Evolutionary conservation across 2,113 vertebrate genomes (phyloP).

Genomic region (Syngnathus floridae): DNA sequence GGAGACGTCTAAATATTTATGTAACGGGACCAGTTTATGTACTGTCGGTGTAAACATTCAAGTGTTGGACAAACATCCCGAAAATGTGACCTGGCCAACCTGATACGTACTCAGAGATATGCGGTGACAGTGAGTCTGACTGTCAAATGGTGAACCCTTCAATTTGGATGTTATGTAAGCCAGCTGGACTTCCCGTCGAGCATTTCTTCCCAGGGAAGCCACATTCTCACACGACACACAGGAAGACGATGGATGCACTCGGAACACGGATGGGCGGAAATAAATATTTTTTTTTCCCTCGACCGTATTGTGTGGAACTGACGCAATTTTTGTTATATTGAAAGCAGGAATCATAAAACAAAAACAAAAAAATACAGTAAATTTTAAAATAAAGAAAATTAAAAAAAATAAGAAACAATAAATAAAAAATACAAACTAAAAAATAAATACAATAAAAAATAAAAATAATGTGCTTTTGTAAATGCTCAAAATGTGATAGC

Average conservation of each 20-base stretch:
- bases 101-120: conserved; percentile 31
- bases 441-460: too few species aligned
- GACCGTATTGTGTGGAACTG: too few species aligned
- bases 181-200: conserved; percentile 53
- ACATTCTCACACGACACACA: conserved; percentile 3
- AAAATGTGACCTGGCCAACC: conserved; percentile 30
- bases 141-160: conserved; percentile 48
- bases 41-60: conserved; percentile 34
- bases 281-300: too few species aligned
- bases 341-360: too few species aligned
- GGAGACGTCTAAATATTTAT: conserved; percentile 53
- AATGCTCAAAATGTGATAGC: too few species aligned
- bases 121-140: conserved; percentile 34
- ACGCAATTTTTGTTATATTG: too few species aligned
- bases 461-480: too few species aligned
- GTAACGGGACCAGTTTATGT: conserved; percentile 51
- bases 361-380: too few species aligned
- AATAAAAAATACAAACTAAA: too few species aligned
- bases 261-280: too few species aligned
- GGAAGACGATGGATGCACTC: conserved; percentile 14
- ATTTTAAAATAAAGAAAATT: too few species aligned
- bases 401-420: too few species aligned
- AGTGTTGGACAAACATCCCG: conserved; percentile 35
- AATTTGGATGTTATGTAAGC: conserved; percentile 58
- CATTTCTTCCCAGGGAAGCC: conserved; percentile 23